These are phyloP conservation scores for Phallusia fumigata DNA, from an alignment of 23 tunicate species.

Conservation along the genomic window DNA sequence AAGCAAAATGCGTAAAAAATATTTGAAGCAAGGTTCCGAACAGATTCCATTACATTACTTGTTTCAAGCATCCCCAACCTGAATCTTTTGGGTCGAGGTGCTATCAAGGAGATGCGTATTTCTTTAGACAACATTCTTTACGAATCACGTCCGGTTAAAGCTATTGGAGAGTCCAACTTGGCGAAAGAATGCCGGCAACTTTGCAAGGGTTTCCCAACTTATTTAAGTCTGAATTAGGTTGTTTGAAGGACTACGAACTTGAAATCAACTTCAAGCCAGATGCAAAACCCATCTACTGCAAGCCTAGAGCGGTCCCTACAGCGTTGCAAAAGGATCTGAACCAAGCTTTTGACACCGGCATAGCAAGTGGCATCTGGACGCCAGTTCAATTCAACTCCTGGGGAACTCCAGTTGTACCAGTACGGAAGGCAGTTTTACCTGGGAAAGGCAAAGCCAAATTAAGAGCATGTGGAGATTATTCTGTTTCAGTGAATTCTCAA, in stretches of 20 bases:
- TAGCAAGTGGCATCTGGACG: not conserved
- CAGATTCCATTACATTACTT: too few relatives aligned
- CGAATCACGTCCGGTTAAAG: too few relatives aligned
- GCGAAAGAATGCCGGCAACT: too few relatives aligned
- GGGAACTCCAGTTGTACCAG: conserved; percentile 1
- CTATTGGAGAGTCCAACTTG: too few relatives aligned
- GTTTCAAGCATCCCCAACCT: too few relatives aligned
- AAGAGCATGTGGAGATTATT: not conserved
- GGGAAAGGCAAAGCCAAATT: not conserved
- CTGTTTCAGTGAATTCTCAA: conserved; percentile 7
- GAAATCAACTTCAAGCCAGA: not conserved
- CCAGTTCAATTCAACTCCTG: not conserved
- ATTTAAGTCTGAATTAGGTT: not conserved
- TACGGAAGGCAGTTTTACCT: not conserved
- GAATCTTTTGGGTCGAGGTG: too few relatives aligned
- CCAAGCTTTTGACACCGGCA: not conserved
- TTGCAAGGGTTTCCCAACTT: not conserved
- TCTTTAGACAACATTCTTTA: too few relatives aligned
- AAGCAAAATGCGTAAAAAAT: too few relatives aligned
- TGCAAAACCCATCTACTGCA: not conserved
- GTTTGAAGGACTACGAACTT: not conserved
- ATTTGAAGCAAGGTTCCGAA: too few relatives aligned
- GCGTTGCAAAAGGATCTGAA: not conserved
- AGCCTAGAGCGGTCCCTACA: not conserved
- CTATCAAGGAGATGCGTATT: too few relatives aligned